A percentile compares a stretch with the other conserved stretches of the same genome.
Evolutionary conservation across 2,113 vertebrate species (phyloP).

Genomic region (Corvus cornix): DNA sequence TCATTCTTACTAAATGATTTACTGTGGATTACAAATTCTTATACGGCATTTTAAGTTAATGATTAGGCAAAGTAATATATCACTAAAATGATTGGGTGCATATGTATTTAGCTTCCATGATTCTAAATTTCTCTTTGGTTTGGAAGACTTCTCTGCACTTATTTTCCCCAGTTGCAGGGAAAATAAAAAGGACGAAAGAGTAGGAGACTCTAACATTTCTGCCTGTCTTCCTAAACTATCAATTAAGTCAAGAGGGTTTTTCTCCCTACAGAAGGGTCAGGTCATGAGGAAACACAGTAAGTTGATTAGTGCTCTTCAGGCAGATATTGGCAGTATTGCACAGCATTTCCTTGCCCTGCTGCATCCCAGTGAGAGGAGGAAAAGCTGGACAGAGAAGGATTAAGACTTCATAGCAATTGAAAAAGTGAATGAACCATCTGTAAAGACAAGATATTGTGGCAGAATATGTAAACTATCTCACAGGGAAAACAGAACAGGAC

Average conservation of each 20-base stretch:
- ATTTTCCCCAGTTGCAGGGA: not conserved
- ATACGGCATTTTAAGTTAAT: conserved; percentile 73
- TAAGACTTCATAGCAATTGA: not conserved
- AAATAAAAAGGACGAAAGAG: not conserved
- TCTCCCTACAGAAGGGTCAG: not conserved
- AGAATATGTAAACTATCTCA: not conserved
- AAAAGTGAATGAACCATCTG: not conserved
- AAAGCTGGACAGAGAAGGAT: not conserved
- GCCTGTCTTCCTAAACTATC: not conserved
- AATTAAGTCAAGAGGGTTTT: not conserved
- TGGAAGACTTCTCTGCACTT: conserved; percentile 8
- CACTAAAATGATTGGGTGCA: conserved; percentile 64
- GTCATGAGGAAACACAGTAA: not conserved
- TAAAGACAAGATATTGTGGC: not conserved
- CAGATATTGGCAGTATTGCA: not conserved
- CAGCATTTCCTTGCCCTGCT: not conserved
- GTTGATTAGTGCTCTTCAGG: not conserved
- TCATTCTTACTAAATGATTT: conserved; percentile 76
- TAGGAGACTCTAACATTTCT: not conserved
- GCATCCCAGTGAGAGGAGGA: not conserved
- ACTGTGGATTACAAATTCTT: conserved; percentile 75
- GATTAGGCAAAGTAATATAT: conserved; percentile 74
- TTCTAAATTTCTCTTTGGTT: conserved; percentile 46
- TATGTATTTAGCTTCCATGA: conserved; percentile 53
- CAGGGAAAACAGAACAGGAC: not conserved